phyloP scores from a whole-genome alignment of 2,797 vertebrate species.

The Acipenser transmontanus region DNA sequence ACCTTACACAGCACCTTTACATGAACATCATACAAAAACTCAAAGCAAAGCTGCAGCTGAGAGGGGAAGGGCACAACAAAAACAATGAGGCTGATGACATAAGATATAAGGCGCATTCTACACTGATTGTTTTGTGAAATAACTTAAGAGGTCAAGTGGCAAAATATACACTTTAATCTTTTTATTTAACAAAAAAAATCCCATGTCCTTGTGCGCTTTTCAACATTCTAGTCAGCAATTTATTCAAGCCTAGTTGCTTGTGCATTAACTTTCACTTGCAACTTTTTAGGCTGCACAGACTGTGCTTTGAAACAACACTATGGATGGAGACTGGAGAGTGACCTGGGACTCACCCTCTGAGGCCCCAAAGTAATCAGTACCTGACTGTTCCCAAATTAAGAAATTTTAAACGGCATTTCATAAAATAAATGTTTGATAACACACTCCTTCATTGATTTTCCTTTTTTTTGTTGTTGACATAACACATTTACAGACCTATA shows the following conservation, averaged over 20 bases:
- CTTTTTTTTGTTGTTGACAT: no score
- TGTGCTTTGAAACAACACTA: background rate
- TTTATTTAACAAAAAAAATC: background rate
- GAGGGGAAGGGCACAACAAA: no score
- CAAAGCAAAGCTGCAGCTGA: no score
- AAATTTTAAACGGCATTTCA: background rate
- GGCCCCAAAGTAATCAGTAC: background rate
- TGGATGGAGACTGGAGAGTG: background rate
- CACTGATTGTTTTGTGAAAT: background rate
- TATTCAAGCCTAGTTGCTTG: background rate
- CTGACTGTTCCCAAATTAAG: background rate
- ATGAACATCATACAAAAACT: no score
- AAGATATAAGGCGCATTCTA: background rate
- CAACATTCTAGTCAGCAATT: slow-evolving; percentile 2
- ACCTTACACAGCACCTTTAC: no score
- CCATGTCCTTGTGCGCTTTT: background rate
- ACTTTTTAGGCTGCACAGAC: background rate
- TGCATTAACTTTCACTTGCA: background rate
- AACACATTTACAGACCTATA: no score
- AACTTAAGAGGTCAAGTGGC: background rate
- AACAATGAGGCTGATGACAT: background rate
- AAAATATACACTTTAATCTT: background rate
- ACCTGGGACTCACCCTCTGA: background rate
- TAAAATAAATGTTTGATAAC: background rate
- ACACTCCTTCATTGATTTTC: no score